Conservation (phyloP, 2,113 vertebrate genomes). For the Crotophaga sulcirostris region DNA sequence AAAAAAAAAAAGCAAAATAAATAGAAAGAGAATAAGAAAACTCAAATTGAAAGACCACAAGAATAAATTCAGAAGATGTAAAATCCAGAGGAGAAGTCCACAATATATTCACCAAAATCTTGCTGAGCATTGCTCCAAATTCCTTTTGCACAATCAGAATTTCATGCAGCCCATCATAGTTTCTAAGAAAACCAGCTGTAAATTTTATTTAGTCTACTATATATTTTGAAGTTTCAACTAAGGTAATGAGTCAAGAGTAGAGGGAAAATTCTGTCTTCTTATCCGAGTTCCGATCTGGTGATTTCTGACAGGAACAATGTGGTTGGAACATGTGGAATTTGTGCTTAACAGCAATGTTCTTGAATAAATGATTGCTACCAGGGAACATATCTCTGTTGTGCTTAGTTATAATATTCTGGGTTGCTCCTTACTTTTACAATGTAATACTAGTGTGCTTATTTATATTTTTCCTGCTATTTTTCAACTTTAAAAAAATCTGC, state of each 20-base stretch:
- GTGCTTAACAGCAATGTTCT: not conserved
- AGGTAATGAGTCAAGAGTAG: not conserved
- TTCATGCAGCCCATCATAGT: not conserved
- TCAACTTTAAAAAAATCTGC: not conserved
- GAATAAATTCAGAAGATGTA: constrained; percentile 66
- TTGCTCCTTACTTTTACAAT: not conserved
- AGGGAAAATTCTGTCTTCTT: not conserved
- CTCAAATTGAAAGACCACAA: not conserved
- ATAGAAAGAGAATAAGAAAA: constrained; percentile 51
- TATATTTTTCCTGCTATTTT: not conserved
- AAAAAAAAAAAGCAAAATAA: constrained; percentile 55
- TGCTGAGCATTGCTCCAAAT: not conserved
- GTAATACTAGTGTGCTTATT: not conserved
- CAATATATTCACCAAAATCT: not conserved
- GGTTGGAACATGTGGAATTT: not conserved
- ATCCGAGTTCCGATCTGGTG: not conserved
- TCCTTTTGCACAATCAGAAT: not conserved
- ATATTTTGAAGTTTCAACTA: not conserved
- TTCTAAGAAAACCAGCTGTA: not conserved
- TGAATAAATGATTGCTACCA: not conserved
- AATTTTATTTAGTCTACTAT: not conserved
- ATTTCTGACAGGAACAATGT: not conserved
- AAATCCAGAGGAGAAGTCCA: constrained; percentile 70
- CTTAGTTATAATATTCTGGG: not conserved
- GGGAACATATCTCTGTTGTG: not conserved